Percentiles rank a stretch among this genome's conserved stretches.
phyloP scores from a whole-genome alignment of 1,140 invertebrate genomes.

The Drosophila littoralis region DNA sequence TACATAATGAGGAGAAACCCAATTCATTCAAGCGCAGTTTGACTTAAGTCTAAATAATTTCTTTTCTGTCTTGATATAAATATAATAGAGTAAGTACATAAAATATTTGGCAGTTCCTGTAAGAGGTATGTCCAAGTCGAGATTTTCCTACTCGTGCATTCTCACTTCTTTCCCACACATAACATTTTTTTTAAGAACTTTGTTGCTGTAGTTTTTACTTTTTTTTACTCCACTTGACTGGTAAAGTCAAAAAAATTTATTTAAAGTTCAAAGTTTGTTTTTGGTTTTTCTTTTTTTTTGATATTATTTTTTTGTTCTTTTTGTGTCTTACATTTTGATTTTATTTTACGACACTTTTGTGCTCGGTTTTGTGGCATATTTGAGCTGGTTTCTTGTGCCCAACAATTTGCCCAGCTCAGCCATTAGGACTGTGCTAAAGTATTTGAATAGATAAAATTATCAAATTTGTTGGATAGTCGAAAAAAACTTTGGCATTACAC shows the following conservation, averaged over 20 bases:
- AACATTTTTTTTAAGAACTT: constrained; percentile 67
- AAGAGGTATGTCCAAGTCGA: background rate
- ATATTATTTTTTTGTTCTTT: constrained; percentile 11
- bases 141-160: background rate
- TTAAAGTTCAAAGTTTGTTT: constrained; percentile 53
- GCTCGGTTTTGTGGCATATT: constrained; percentile 33
- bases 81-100: too few species aligned
- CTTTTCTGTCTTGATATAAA: too few species aligned
- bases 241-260: constrained; percentile 71
- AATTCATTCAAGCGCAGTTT: too few species aligned
- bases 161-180: background rate
- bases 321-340: constrained; percentile 33
- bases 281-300: constrained; percentile 1
- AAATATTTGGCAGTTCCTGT: background rate
- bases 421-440: constrained; percentile 22
- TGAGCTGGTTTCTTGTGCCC: constrained; percentile 15
- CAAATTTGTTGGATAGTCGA: constrained; percentile 18
- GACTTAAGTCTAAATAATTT: too few species aligned
- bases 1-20: too few species aligned
- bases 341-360: constrained; percentile 53
- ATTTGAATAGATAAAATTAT: constrained; percentile 33
- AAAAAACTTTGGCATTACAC: background rate
- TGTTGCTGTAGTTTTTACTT: constrained; percentile 20
- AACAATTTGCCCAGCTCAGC: constrained; percentile 36
- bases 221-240: constrained; percentile 13